Percentiles rank a stretch among this genome's conserved stretches.
These are phyloP conservation scores for Periplaneta americana DNA, from an alignment of 1,140 invertebrate genomes.

Conservation along the genomic window DNA sequence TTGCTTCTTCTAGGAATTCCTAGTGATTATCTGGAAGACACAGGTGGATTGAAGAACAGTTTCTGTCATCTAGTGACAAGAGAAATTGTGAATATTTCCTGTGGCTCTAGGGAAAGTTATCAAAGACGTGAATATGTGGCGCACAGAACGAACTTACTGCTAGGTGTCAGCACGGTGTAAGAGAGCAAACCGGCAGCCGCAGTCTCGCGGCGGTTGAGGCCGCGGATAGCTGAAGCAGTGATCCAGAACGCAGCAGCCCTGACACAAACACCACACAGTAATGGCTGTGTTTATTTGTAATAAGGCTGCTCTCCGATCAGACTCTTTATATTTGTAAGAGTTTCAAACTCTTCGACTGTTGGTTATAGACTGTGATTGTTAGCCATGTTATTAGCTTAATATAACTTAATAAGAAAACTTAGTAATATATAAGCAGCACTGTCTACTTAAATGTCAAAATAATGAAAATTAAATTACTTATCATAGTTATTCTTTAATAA, in stretches of 20 bases:
- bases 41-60: neutral
- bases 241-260: constrained; percentile 73
- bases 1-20: neutral
- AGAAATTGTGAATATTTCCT: neutral
- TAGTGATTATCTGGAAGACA: neutral
- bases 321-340: neutral
- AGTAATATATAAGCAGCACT: neutral
- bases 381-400: neutral
- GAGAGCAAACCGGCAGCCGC: constrained; percentile 80
- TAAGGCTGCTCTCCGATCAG: neutral
- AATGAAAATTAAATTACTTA: neutral
- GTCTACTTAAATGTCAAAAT: neutral
- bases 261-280: constrained; percentile 1
- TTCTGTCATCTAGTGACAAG: neutral
- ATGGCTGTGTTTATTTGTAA: neutral
- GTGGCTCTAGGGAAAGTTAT: neutral
- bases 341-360: neutral
- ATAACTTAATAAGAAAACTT: no score
- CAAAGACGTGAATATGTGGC: neutral
- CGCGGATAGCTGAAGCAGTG: constrained; percentile 77
- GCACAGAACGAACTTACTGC: constrained; percentile 17
- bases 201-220: constrained; percentile 67
- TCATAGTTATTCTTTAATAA: neutral
- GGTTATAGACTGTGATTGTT: neutral
- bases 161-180: constrained; percentile 68